A percentile compares a stretch with the other conserved stretches of the same genome.
phyloP scores from a whole-genome alignment of 2,797 vertebrate genomes.

The Xiphorhynchus erythropygius region DNA sequence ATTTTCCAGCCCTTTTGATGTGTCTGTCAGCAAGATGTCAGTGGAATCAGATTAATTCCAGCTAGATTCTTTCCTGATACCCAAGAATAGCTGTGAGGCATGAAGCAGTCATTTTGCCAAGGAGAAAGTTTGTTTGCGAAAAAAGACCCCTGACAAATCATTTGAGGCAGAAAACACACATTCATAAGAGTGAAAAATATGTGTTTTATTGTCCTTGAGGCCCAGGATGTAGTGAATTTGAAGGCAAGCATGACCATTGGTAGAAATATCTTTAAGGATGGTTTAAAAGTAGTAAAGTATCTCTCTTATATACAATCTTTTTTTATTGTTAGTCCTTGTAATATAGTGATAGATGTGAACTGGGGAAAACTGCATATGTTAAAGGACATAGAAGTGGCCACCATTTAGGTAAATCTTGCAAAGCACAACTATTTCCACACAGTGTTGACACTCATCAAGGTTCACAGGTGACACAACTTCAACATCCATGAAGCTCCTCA shows the following conservation, averaged over 20 bases:
- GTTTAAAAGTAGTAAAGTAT: background rate
- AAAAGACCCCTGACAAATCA: slow-evolving; percentile 16
- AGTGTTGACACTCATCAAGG: background rate
- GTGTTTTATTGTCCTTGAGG: background rate
- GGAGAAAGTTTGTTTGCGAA: slow-evolving; percentile 37
- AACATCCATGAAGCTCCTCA: background rate
- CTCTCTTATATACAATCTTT: background rate
- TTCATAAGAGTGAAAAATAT: background rate
- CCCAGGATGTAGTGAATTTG: background rate
- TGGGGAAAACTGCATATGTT: background rate
- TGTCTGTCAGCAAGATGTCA: slow-evolving; percentile 65
- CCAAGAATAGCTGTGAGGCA: slow-evolving; percentile 46
- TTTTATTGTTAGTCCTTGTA: background rate
- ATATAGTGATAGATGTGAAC: background rate
- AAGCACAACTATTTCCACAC: background rate
- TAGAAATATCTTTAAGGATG: background rate
- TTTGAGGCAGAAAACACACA: slow-evolving; percentile 32
- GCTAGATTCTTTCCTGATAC: slow-evolving; percentile 54
- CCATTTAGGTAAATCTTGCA: background rate
- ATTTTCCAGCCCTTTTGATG: slow-evolving; percentile 55
- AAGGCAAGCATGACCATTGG: background rate
- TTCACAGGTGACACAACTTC: background rate
- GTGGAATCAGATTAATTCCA: slow-evolving; percentile 64
- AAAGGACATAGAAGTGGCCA: background rate
- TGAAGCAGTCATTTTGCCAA: slow-evolving; percentile 30